phyloP scores from a whole-genome alignment of 2,888 invertebrate species.

The Cantharis flavilabris region DNA sequence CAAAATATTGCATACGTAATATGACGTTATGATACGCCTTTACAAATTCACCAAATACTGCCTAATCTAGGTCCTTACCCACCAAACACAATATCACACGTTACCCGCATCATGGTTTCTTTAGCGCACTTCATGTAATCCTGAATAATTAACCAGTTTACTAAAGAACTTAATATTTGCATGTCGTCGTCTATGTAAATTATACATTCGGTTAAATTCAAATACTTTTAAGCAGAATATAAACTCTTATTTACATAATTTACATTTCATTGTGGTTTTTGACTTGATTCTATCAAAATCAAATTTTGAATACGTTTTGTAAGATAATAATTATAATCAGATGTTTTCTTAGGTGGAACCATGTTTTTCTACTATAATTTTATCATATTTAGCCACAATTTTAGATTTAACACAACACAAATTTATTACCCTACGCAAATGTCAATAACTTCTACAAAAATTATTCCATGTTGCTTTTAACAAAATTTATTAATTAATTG shows the following conservation, averaged over 20 bases:
- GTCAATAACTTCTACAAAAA: background rate
- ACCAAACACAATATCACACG: constrained; percentile 24
- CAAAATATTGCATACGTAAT: constrained; percentile 13
- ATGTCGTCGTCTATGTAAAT: constrained; percentile 31
- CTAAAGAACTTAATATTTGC: constrained; percentile 32
- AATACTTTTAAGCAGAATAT: constrained; percentile 18
- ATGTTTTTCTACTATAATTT: background rate
- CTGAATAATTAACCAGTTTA: constrained; percentile 34
- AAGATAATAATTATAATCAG: background rate
- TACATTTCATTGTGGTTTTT: constrained; percentile 10
- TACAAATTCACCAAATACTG: constrained; percentile 27
- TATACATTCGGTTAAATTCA: constrained; percentile 28
- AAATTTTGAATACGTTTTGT: background rate
- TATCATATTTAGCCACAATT: background rate
- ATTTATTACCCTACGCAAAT: background rate
- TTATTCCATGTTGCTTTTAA: no score
- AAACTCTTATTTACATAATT: constrained; percentile 30
- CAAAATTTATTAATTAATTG: no score
- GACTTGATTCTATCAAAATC: background rate
- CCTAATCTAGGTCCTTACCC: constrained; percentile 23
- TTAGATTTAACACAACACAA: background rate
- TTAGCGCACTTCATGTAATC: constrained; percentile 27
- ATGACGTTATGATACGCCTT: constrained; percentile 22
- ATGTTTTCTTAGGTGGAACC: background rate
- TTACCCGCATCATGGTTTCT: constrained; percentile 27